Evolutionary conservation across 2,113 vertebrate genomes (phyloP).

Genomic region (Rousettus leschenaultii): DNA sequence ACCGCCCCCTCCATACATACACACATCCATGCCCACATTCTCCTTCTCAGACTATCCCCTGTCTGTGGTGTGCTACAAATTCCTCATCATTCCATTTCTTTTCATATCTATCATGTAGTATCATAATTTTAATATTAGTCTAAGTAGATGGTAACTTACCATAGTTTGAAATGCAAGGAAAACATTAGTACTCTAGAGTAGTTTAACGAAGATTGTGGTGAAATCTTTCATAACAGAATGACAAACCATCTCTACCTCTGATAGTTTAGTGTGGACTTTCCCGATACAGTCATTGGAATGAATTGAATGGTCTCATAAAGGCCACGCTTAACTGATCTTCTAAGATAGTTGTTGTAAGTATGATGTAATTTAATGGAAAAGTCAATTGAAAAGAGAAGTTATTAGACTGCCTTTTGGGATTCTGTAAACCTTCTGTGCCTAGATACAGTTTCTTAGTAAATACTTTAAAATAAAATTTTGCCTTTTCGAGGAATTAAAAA

Average conservation of each 20-base stretch:
- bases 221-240: neutral
- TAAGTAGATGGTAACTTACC: neutral
- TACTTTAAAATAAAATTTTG: neutral
- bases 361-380: neutral
- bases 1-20: too few species aligned
- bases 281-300: neutral
- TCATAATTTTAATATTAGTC: neutral
- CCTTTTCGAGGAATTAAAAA: neutral
- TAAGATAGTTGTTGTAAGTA: neutral
- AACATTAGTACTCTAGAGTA: neutral
- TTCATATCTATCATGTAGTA: neutral
- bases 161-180: constrained; percentile 15
- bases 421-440: neutral
- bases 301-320: neutral
- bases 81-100: neutral
- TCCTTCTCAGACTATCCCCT: neutral
- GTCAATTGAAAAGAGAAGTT: neutral
- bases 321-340: neutral
- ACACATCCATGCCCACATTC: neutral
- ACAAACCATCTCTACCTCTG: neutral
- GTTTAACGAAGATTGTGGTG: neutral
- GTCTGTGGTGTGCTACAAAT: neutral
- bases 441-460: neutral
- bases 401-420: neutral
- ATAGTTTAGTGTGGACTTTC: neutral